Evolutionary conservation across 2,113 vertebrate species (phyloP).

Genomic region (Myrmecophaga tridactyla): DNA sequence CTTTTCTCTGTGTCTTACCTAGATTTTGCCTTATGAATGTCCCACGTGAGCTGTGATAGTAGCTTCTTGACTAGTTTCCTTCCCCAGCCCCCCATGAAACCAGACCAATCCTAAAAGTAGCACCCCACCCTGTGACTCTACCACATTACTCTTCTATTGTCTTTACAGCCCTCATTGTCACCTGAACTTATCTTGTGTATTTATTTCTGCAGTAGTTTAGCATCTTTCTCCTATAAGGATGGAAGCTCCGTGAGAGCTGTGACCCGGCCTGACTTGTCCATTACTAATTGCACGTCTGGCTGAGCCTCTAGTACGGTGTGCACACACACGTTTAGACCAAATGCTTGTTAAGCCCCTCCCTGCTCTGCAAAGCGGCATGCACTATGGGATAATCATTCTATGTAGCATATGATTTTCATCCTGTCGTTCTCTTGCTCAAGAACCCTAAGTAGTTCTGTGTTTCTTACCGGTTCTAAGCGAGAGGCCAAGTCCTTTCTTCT

Average conservation of each 20-base stretch:
- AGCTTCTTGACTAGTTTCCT: no score
- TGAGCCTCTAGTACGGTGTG: rapidly evolving
- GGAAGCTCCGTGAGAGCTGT: not conserved
- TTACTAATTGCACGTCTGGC: not conserved
- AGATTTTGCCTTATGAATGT: rapidly evolving
- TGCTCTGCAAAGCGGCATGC: not conserved
- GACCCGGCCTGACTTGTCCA: no score
- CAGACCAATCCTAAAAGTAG: rapidly evolving
- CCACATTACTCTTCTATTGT: rapidly evolving
- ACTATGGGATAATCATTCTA: rapidly evolving
- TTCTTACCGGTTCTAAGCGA: not conserved
- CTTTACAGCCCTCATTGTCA: rapidly evolving
- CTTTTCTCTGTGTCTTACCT: rapidly evolving
- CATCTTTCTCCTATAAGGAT: not conserved
- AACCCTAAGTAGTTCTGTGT: not conserved
- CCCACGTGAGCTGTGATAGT: rapidly evolving
- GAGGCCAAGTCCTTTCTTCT: not conserved
- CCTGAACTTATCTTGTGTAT: not conserved
- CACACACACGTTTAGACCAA: rapidly evolving
- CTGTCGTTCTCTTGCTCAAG: not conserved
- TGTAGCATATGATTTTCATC: not conserved
- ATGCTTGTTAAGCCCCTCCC: rapidly evolving
- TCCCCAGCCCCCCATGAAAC: no score
- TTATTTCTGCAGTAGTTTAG: not conserved
- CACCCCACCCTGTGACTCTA: rapidly evolving